Percentiles rank a stretch among this genome's conserved stretches.
phyloP scores from a whole-genome alignment of 1,140 invertebrate species.

The Sycobia sp. region DNA sequence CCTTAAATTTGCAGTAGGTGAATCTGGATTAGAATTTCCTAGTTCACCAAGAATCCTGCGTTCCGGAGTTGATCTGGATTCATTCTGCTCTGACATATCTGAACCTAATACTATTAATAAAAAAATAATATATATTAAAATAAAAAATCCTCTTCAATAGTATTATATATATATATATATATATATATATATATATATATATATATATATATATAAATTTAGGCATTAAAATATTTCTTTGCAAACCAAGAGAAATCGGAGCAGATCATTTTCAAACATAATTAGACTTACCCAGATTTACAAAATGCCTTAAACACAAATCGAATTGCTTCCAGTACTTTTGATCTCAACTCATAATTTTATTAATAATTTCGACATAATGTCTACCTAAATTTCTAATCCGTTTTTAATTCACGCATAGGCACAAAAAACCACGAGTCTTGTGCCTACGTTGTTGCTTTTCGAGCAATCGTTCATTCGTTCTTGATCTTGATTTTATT shows the following conservation, averaged over 20 bases:
- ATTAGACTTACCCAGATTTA: conserved; percentile 19
- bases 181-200: too few relatives aligned
- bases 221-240: too few relatives aligned
- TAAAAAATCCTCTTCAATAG: too few relatives aligned
- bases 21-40: conserved; percentile 58
- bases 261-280: too few relatives aligned
- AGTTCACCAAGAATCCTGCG: conserved; percentile 63
- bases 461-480: conserved; percentile 1
- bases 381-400: conserved; percentile 1
- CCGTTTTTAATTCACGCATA: background rate
- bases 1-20: conserved; percentile 66
- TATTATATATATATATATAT: too few relatives aligned
- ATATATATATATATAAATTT: too few relatives aligned
- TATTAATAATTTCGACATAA: background rate
- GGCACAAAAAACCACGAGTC: conserved; percentile 20
- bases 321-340: background rate
- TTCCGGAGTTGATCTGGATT: conserved; percentile 57
- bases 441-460: conserved; percentile 9
- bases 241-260: too few relatives aligned
- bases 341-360: conserved; percentile 12
- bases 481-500: background rate
- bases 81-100: conserved; percentile 29
- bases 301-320: conserved; percentile 6
- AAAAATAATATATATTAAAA: background rate
- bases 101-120: conserved; percentile 7